Conservation (phyloP, 2,797 vertebrate species). For the Fringilla coelebs region DNA sequence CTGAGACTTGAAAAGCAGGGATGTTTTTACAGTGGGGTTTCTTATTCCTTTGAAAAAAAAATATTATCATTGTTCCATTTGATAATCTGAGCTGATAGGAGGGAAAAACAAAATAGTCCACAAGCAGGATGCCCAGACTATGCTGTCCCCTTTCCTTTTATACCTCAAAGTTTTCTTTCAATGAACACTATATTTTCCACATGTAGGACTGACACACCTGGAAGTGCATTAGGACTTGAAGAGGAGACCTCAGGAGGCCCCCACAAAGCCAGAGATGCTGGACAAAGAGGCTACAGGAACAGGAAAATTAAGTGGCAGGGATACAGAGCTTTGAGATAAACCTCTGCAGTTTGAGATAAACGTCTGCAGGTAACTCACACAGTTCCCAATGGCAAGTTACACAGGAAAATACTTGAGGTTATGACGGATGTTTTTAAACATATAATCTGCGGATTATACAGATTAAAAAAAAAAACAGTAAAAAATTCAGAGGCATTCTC, state of each 20-base stretch:
- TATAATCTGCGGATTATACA: background rate
- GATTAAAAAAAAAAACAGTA: background rate
- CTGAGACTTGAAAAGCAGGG: background rate
- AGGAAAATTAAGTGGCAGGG: background rate
- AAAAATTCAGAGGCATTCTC: background rate
- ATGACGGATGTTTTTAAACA: background rate
- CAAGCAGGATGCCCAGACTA: background rate
- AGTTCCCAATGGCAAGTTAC: background rate
- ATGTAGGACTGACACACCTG: accelerated
- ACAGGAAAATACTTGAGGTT: background rate
- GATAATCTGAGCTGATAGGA: background rate
- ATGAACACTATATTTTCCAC: background rate
- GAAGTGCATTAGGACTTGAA: background rate
- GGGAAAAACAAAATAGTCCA: background rate
- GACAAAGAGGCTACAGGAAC: background rate
- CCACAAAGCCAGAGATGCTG: background rate
- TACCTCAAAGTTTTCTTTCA: background rate
- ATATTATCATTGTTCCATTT: background rate
- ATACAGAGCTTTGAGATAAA: background rate
- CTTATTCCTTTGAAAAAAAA: background rate
- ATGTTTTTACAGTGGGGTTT: background rate
- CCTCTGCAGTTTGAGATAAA: background rate
- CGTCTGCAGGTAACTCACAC: background rate
- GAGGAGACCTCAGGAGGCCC: background rate
- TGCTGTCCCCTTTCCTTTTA: background rate